Percentiles rank a stretch among this genome's conserved stretches.
Conservation (phyloP, 2,888 invertebrate species). For the Sabellastarte sp. region DNA sequence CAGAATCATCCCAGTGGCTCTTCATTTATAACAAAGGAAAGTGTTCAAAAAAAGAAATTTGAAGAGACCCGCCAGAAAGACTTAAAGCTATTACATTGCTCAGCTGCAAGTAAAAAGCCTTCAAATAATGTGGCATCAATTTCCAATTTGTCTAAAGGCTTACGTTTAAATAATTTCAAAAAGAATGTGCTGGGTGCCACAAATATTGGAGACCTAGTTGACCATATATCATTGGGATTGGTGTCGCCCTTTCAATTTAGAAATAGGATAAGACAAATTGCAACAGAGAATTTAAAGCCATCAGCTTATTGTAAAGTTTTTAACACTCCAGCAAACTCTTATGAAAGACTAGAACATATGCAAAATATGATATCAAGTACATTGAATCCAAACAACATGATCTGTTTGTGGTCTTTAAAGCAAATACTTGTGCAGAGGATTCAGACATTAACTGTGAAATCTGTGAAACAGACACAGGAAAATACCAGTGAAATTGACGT, state of each 20-base stretch:
- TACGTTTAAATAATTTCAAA: too few species aligned
- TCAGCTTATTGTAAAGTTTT: not conserved
- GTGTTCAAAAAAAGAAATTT: constrained; percentile 30
- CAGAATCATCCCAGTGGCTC: constrained; percentile 27
- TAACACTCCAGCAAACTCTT: not conserved
- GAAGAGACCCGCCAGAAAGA: constrained; percentile 14
- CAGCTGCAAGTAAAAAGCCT: not conserved
- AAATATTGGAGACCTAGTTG: not conserved
- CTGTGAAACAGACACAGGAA: not conserved
- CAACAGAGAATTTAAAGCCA: not conserved
- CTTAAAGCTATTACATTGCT: constrained; percentile 4
- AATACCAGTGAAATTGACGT: constrained; percentile 9
- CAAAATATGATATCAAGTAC: not conserved
- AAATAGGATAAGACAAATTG: not conserved
- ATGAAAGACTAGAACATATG: constrained; percentile 37
- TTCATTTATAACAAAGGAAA: constrained; percentile 39
- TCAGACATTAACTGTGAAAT: constrained; percentile 31
- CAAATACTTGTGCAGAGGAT: constrained; percentile 37
- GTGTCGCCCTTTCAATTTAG: not conserved
- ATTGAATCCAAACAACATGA: constrained; percentile 25
- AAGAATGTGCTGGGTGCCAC: not conserved
- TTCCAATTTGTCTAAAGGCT: too few species aligned
- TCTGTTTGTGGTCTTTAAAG: constrained; percentile 43
- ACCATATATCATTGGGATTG: not conserved
- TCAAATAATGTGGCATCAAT: too few species aligned